Base-by-base conservation (phyloP, 1,140 invertebrate genomes). In the Aphidius gifuensis region DNA sequence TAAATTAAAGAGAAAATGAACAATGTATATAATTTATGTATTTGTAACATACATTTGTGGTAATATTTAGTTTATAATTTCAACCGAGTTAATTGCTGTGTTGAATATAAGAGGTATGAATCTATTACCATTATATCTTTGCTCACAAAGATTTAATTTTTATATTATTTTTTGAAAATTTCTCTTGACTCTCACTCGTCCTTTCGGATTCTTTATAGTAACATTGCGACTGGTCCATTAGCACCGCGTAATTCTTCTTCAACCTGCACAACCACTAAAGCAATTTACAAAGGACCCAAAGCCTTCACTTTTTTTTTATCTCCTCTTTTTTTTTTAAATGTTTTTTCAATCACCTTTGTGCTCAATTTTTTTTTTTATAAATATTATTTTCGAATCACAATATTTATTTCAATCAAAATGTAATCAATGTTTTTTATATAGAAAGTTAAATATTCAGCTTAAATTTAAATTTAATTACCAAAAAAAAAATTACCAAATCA, bases 161-260 rank as follows among this genome's bases (percentile, higher is more conserved):
- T 61, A 49, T 48, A 55, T 54, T 16, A 38, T 40, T 53, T 49
- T 66, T 63, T 66, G 54, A 63, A 56, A 64, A 67, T 66, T 64
- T 68, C 64, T 58, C 58, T 61, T 62, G 40, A 6, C 55, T 48
- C 64, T 64, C 62, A 65, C 54, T 54, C 51, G 16, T 32, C 4
- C 7, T 44, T 11, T 44, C 9, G 5, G 5, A 44, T 44, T 16
- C 6, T 38, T 21, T 32, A 43, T 6, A 7, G 11, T 8, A 9
- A 6, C 5, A 40, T 21, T 46, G 46, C 23, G 46, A 49, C 23
- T 38, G 57, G 60, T 62, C 58, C 63, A 64, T 64, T 64, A 64
- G 40, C 58, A 64, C 58, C 58, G 32, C 47, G 45, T 60, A 64
- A 64, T 64, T 64, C 63, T 60, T 60, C 50, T 57, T 54, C 11